These are phyloP conservation scores for Drosophila kikkawai DNA, from an alignment of 1,140 invertebrate species.

Conservation along the genomic window DNA sequence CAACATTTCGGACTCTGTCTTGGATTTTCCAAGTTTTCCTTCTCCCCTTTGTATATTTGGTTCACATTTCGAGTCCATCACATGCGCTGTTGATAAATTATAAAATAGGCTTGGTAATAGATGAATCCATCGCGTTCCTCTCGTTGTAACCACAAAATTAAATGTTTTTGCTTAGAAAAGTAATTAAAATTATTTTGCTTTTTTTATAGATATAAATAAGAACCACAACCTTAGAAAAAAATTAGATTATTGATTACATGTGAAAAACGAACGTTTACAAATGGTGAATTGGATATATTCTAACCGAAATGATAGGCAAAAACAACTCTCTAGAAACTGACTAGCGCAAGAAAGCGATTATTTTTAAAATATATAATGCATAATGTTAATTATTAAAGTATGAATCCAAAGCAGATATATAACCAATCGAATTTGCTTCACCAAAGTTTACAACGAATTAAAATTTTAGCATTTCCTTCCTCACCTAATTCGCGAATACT, in stretches of 20 bases:
- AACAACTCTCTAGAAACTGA: conserved; percentile 62
- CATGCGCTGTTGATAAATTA: conserved; percentile 84
- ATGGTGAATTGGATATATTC: conserved; percentile 21
- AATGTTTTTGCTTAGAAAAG: conserved; percentile 66
- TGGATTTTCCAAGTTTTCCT: conserved; percentile 22
- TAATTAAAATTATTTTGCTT: conserved; percentile 67
- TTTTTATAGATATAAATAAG: conserved; percentile 73
- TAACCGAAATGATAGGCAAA: conserved; percentile 61
- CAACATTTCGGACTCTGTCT: conserved; percentile 51
- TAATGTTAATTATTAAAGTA: conserved; percentile 25
- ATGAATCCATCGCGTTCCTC: conserved; percentile 39
- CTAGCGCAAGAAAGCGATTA: conserved; percentile 68
- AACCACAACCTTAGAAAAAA: conserved; percentile 82
- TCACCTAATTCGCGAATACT: conserved; percentile 80
- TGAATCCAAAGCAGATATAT: conserved; percentile 36
- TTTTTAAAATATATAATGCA: conserved; percentile 24
- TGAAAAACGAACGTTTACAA: conserved; percentile 43
- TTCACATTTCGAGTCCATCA: conserved; percentile 69
- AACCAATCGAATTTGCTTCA: conserved; percentile 43
- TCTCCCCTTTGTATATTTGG: conserved; percentile 30
- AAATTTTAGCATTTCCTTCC: conserved; percentile 56
- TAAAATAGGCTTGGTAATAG: conserved; percentile 45
- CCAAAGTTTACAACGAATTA: conserved; percentile 48
- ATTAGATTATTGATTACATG: conserved; percentile 55
- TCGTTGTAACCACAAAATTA: conserved; percentile 51